Evolutionary conservation across 2,113 vertebrate species (phyloP).

Genomic region (Epinephelus fuscoguttatus): DNA sequence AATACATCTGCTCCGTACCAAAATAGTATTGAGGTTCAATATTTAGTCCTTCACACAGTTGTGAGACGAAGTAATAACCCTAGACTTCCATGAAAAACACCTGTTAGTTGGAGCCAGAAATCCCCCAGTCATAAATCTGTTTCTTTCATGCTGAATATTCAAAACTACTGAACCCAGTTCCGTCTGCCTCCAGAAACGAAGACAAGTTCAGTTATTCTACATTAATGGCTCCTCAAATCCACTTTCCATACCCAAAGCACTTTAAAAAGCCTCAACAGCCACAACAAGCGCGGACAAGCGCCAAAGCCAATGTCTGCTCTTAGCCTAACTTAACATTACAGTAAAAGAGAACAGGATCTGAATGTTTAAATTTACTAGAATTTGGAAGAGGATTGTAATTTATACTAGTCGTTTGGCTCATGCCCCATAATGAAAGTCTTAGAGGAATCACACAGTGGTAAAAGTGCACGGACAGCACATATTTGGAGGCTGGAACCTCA

Average conservation of each 20-base stretch:
- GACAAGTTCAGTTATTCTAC: slow-evolving; percentile 50
- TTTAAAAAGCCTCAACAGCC: slow-evolving; percentile 35
- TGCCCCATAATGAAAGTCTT: slow-evolving; percentile 77
- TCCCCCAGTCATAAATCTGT: slow-evolving; percentile 29
- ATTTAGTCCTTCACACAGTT: neutral
- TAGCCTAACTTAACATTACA: slow-evolving; percentile 45
- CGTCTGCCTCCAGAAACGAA: slow-evolving; percentile 27
- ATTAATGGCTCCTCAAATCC: slow-evolving; percentile 52
- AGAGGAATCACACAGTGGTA: slow-evolving; percentile 76
- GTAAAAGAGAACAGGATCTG: slow-evolving; percentile 54
- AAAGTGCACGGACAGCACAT: slow-evolving; percentile 82
- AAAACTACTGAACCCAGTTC: slow-evolving; percentile 21
- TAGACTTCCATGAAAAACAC: slow-evolving; percentile 35
- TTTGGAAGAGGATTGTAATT: slow-evolving; percentile 76
- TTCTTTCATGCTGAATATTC: slow-evolving; percentile 39
- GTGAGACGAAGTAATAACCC: slow-evolving; percentile 15
- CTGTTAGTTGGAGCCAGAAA: slow-evolving; percentile 16
- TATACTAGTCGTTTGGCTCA: slow-evolving; percentile 63
- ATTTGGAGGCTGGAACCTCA: slow-evolving; percentile 82
- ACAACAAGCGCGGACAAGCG: slow-evolving; percentile 46
- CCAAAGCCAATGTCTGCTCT: slow-evolving; percentile 37
- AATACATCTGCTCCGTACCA: neutral
- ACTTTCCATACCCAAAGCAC: slow-evolving; percentile 39
- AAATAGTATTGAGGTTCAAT: slow-evolving; percentile 1
- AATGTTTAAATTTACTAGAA: slow-evolving; percentile 73